Percentiles rank a stretch among this genome's conserved stretches.
Evolutionary conservation across 2,888 invertebrate species (phyloP).

Genomic region (Mongoloraphidia duomilia): DNA sequence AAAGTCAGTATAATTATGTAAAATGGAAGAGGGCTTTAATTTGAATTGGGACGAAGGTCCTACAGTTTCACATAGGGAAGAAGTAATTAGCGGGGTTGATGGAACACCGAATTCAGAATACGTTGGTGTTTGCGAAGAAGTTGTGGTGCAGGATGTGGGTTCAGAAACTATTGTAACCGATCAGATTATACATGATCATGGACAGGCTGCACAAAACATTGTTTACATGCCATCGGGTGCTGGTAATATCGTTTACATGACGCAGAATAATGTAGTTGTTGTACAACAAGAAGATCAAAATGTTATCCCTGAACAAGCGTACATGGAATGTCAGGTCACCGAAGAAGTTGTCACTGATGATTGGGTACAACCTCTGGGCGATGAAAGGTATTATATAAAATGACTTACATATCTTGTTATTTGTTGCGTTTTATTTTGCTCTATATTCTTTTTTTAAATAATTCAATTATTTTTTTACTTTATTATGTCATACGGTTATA

Average conservation of each 20-base stretch:
- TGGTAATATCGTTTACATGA: constrained; percentile 26
- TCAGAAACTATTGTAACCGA: background rate
- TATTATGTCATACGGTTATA: background rate
- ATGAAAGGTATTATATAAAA: constrained; percentile 40
- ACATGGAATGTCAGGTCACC: constrained; percentile 43
- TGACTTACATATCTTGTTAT: background rate
- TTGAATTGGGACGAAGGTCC: constrained; percentile 28
- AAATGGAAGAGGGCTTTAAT: constrained; percentile 27
- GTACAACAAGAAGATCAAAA: constrained; percentile 21
- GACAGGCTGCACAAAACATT: constrained; percentile 16
- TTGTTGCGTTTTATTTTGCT: background rate
- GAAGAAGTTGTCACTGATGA: constrained; percentile 73
- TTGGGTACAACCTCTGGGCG: constrained; percentile 60
- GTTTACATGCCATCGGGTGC: constrained; percentile 25
- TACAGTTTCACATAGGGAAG: constrained; percentile 30
- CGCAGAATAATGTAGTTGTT: constrained; percentile 27
- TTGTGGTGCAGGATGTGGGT: constrained; percentile 27
- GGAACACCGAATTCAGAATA: constrained; percentile 26
- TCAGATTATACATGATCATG: constrained; percentile 19
- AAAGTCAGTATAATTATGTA: constrained; percentile 1
- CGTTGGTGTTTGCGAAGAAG: constrained; percentile 32
- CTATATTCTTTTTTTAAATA: background rate
- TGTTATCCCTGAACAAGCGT: constrained; percentile 29
- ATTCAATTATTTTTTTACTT: background rate
- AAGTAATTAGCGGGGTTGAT: constrained; percentile 34